Conservation (phyloP, 2,888 invertebrate genomes). For the Microctonus aethiopoides region DNA sequence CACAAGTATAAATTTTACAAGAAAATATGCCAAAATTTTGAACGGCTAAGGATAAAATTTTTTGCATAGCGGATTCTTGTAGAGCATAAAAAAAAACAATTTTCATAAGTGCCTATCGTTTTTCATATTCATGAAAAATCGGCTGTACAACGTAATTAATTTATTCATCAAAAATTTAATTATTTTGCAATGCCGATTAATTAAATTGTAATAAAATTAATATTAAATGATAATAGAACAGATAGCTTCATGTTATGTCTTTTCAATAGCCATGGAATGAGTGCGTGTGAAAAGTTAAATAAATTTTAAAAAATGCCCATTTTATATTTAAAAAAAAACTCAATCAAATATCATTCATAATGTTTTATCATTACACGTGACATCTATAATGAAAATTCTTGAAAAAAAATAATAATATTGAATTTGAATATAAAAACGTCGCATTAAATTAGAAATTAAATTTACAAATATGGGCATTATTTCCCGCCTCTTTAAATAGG, state of each 20-base stretch:
- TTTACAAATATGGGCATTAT: too few species aligned
- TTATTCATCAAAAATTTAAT: background rate
- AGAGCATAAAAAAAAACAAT: conserved; percentile 20
- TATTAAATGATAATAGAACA: background rate
- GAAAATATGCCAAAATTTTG: too few species aligned
- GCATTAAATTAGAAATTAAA: too few species aligned
- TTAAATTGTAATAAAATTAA: background rate
- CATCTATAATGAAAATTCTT: too few species aligned
- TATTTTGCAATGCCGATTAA: background rate
- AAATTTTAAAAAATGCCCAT: conserved; percentile 1
- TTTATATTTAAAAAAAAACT: conserved; percentile 5
- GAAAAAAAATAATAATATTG: too few species aligned
- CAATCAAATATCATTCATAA: conserved; percentile 1
- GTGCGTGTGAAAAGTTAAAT: conserved; percentile 2
- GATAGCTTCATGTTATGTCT: conserved; percentile 15
- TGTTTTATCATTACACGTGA: background rate
- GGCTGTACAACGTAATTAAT: conserved; percentile 14
- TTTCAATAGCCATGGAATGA: background rate
- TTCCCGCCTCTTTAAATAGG: too few species aligned
- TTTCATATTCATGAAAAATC: conserved; percentile 37
- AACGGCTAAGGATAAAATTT: too few species aligned
- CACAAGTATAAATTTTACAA: too few species aligned
- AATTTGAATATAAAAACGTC: too few species aligned
- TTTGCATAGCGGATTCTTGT: too few species aligned
- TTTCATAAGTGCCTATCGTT: conserved; percentile 44